Evolutionary conservation across 64 coral and sea anemone genomes (phyloP), one percentile per base, ranked within the genome.

Genomic region (Cladopsammia gracilis): DNA sequence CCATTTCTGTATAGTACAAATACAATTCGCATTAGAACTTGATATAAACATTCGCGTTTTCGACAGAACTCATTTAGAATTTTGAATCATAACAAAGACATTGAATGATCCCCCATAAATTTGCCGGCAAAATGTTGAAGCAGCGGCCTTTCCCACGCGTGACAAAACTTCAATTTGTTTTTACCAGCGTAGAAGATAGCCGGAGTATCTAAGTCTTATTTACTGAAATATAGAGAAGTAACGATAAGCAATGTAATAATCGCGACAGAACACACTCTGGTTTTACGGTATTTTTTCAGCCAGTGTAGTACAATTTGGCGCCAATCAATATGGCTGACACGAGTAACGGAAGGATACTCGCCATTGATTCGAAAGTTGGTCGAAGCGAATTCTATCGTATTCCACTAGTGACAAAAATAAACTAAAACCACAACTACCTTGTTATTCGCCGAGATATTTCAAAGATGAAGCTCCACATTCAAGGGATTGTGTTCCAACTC

Each of bases 301-400:
- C 52, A 60, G 52, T 22, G 71, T 50, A 91, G n/a, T 72, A 91
- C 14, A 82, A 87, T 86, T 85, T 86, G 80, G 91, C 91, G 91
- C 91, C 81, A 93, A 62, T 52, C 48, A 93, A 78, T 48, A 93
- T 93, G 91, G 82, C 91, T 71, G 91, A 93, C 82, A 60, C 19
- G 52, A 86, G 54, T 51, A 75, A 73, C 59, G 81, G 70, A 86
- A 83, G 26, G 48, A 50, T 13, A 25, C 76, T 48, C 54, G 24
- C 42, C 57, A 50, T 77, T 60, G 46, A 56, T 61, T 50, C 45
- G 51, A 22, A 89, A 77, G 48, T 54, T 59, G 8, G 46, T 75
- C 7, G 18, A 75, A 75, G 9, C 72, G 4, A 75, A 49, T 74
- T 74, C 66, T 60, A 48, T 12, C 69, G 42, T 71, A 52, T 75